Evolutionary conservation across 1,140 invertebrate species (phyloP).

Genomic region (Brachionus angularis): DNA sequence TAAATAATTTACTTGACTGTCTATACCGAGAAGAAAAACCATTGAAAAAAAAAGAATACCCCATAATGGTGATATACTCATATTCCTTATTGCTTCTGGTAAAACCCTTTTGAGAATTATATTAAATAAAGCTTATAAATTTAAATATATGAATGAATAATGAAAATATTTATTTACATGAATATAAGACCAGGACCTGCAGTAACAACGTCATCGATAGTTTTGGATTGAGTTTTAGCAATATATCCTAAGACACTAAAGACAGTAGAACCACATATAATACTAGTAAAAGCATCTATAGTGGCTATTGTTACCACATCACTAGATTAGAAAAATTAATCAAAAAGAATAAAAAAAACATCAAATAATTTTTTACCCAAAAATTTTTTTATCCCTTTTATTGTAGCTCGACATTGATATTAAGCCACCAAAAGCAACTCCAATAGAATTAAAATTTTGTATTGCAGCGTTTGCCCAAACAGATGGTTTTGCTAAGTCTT

Average conservation of each 20-base stretch:
- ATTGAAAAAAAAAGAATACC: conserved; percentile 56
- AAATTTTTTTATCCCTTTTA: conserved; percentile 44
- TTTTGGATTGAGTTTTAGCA: conserved; percentile 50
- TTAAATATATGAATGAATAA: too few species aligned
- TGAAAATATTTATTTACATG: too few species aligned
- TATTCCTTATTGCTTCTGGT: conserved; percentile 54
- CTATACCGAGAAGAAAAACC: conserved; percentile 65
- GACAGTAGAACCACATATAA: conserved; percentile 55
- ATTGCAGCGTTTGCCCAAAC: conserved; percentile 87
- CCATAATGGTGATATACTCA: conserved; percentile 53
- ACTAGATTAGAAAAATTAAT: neutral
- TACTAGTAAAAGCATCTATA: conserved; percentile 51
- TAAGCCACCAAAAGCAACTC: conserved; percentile 85
- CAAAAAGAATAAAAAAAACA: neutral
- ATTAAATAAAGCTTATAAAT: conserved; percentile 53
- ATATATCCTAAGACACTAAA: conserved; percentile 55
- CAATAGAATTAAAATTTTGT: conserved; percentile 86
- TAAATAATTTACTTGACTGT: conserved; percentile 72
- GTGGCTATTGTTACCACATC: conserved; percentile 10
- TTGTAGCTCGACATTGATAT: conserved; percentile 85
- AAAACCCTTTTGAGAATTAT: conserved; percentile 37
- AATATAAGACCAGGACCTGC: conserved; percentile 48
- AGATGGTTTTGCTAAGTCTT: conserved; percentile 73
- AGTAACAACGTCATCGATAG: conserved; percentile 51
- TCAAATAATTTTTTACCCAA: too few species aligned